Evolutionary conservation across 2,888 invertebrate species (phyloP).

Genomic region (Entomobrya multifasciata): DNA sequence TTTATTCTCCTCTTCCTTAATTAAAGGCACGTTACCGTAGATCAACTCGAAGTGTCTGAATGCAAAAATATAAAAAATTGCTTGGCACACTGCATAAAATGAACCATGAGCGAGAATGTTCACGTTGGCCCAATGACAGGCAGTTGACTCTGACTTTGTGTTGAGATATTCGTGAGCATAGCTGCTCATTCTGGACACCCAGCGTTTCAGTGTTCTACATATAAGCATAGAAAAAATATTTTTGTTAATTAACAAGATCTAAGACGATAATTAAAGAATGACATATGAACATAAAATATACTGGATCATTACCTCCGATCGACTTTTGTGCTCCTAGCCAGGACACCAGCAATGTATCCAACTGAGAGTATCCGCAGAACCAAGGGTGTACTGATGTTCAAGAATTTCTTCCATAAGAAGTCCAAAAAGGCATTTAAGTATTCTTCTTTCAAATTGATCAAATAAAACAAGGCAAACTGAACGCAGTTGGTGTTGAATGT

Average conservation of each 20-base stretch:
- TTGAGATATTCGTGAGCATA: slow-evolving; percentile 94
- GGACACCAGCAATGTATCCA: slow-evolving; percentile 88
- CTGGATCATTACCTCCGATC: slow-evolving; percentile 83
- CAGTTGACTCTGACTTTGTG: slow-evolving; percentile 85
- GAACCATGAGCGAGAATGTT: slow-evolving; percentile 89
- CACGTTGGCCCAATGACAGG: slow-evolving; percentile 82
- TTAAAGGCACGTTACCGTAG: slow-evolving; percentile 35
- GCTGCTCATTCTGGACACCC: slow-evolving; percentile 87
- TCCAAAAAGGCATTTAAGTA: slow-evolving; percentile 86
- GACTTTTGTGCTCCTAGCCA: slow-evolving; percentile 87
- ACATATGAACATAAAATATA: slow-evolving; percentile 3
- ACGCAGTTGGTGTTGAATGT: slow-evolving; percentile 91
- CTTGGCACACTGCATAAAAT: slow-evolving; percentile 95
- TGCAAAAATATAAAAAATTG: slow-evolving; percentile 94
- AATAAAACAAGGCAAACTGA: slow-evolving; percentile 89
- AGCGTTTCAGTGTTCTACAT: slow-evolving; percentile 86
- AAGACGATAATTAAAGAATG: slow-evolving; percentile 63
- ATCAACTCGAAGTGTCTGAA: slow-evolving; percentile 86
- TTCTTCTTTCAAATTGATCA: slow-evolving; percentile 86
- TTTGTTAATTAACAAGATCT: too few relatives aligned
- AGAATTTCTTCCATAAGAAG: slow-evolving; percentile 88
- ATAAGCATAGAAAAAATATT: too few relatives aligned
- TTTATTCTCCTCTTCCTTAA: slow-evolving; percentile 43
- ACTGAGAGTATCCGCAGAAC: slow-evolving; percentile 87
- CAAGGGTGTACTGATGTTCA: slow-evolving; percentile 85